These are phyloP conservation scores for Gracilinanus agilis DNA, from an alignment of 2,113 vertebrate species.

Conservation along the genomic window DNA sequence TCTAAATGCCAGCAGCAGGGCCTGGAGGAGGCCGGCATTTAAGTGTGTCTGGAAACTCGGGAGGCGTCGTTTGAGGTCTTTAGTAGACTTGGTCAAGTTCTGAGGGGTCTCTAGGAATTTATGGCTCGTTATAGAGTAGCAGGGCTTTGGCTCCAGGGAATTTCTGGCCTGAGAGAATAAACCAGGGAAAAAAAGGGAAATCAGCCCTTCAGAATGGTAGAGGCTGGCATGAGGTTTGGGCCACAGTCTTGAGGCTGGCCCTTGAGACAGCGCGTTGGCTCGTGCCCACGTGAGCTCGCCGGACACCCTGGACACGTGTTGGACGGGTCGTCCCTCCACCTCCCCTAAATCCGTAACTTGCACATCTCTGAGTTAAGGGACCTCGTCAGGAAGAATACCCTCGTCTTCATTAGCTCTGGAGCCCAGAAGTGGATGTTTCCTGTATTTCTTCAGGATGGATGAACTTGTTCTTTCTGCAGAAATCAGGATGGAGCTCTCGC, in stretches of 20 bases:
- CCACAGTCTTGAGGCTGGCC: not conserved
- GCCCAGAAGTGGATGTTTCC: conserved; percentile 11
- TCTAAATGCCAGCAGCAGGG: conserved; percentile 57
- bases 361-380: conserved; percentile 37
- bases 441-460: conserved; percentile 19
- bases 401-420: conserved; percentile 47
- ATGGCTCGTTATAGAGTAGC: not conserved
- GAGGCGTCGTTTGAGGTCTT: too few species aligned
- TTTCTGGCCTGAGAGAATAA: conserved; percentile 31
- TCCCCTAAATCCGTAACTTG: conserved; percentile 43
- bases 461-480: conserved; percentile 2
- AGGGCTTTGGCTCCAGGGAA: not conserved
- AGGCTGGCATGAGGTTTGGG: not conserved
- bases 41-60: too few species aligned
- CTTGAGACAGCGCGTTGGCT: conserved; percentile 13
- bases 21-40: too few species aligned
- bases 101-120: not conserved
- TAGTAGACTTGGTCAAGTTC: too few species aligned
- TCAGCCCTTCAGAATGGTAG: conserved; percentile 31
- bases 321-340: not conserved
- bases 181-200: conserved; percentile 16
- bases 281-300: conserved; percentile 19
- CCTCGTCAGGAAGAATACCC: conserved; percentile 31
- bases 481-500: conserved; percentile 51
- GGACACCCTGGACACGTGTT: not conserved